A percentile compares a stretch with the other conserved stretches of the same genome.
These are phyloP conservation scores for Rhopalosiphum maidis DNA, from an alignment of 1,140 invertebrate species.

Conservation along the genomic window DNA sequence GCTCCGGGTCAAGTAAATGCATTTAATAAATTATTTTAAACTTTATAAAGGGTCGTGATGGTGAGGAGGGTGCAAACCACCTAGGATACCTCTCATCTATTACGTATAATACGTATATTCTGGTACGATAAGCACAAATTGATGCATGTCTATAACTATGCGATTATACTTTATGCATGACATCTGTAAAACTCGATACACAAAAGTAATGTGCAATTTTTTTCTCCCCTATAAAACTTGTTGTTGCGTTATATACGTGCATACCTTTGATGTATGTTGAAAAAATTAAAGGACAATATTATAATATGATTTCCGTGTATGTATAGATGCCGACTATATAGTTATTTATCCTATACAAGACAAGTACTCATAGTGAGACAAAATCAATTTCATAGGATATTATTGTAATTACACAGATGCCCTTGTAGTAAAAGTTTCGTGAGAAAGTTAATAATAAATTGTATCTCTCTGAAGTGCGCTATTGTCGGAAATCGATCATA, in stretches of 20 bases:
- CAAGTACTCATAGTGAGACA: neutral
- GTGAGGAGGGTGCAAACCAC: too few species aligned
- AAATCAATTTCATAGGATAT: neutral
- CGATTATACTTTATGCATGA: neutral
- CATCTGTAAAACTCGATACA: neutral
- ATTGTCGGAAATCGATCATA: neutral
- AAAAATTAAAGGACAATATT: neutral
- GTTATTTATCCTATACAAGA: neutral
- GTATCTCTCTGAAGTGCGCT: neutral
- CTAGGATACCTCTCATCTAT: neutral
- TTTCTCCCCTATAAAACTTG: neutral
- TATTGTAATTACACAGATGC: neutral
- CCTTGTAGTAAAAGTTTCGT: fast-evolving
- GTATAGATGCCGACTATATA: neutral
- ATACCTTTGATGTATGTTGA: neutral
- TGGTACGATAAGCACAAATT: neutral
- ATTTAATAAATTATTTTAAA: neutral
- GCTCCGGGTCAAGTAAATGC: neutral
- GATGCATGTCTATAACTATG: neutral
- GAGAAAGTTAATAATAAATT: neutral
- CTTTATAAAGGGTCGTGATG: neutral
- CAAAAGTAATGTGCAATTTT: neutral
- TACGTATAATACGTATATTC: neutral
- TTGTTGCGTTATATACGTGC: neutral
- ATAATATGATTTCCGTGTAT: neutral